A percentile compares a stretch with the other conserved stretches of the same genome.
Conservation (phyloP, 2,888 invertebrate species). For the Morpho achilles region DNA sequence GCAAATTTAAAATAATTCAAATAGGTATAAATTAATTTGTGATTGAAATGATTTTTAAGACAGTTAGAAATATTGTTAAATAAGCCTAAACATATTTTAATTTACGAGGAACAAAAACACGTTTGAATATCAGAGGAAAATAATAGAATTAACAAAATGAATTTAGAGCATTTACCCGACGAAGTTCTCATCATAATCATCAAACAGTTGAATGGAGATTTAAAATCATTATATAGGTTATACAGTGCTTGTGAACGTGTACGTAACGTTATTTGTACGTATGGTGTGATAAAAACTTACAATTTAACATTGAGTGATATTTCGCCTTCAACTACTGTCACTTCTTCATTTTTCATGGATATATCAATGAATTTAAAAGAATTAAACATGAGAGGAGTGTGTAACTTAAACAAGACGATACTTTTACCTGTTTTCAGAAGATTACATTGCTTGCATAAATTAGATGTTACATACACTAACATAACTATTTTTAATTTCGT, state of each 20-base stretch:
- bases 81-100: too few species aligned
- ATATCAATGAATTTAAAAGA: conserved; percentile 44
- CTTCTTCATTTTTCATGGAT: conserved; percentile 44
- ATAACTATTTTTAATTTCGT: conserved; percentile 49
- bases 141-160: conserved; percentile 17
- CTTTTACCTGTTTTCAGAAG: conserved; percentile 43
- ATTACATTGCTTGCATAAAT: conserved; percentile 43
- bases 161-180: conserved; percentile 43
- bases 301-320: conserved; percentile 44
- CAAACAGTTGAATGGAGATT: conserved; percentile 40
- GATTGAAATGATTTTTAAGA: neutral
- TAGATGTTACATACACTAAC: conserved; percentile 58
- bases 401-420: conserved; percentile 44
- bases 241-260: conserved; percentile 43
- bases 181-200: conserved; percentile 59
- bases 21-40: neutral
- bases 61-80: too few species aligned
- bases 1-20: too few species aligned
- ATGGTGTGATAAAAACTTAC: conserved; percentile 42
- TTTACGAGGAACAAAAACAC: too few species aligned
- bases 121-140: neutral
- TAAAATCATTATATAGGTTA: conserved; percentile 40
- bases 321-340: conserved; percentile 47
- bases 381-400: conserved; percentile 49
- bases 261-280: conserved; percentile 39